These are phyloP conservation scores for Noctua pronuba DNA, from an alignment of 2,888 invertebrate species.

Conservation along the genomic window DNA sequence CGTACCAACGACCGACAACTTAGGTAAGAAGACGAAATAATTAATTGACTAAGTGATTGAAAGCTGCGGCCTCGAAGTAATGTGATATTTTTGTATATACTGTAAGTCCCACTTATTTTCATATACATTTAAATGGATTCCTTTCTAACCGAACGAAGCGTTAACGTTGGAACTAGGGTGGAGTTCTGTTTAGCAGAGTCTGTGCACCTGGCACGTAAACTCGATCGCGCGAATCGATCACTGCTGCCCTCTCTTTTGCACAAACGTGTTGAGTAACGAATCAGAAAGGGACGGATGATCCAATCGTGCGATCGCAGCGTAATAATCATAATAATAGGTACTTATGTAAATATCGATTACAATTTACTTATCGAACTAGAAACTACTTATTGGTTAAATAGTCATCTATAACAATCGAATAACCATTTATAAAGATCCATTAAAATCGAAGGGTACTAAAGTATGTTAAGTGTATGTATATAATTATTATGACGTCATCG, in stretches of 20 bases:
- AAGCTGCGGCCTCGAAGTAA: constrained; percentile 91
- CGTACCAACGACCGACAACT: constrained; percentile 82
- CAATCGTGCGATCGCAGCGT: constrained; percentile 60
- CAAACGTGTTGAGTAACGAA: constrained; percentile 50
- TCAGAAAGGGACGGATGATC: constrained; percentile 59
- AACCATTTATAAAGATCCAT: constrained; percentile 86
- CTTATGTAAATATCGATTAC: constrained; percentile 88
- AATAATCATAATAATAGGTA: constrained; percentile 80
- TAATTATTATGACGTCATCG: constrained; percentile 84
- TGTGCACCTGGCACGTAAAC: constrained; percentile 69
- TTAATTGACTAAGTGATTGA: constrained; percentile 88
- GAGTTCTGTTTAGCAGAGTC: constrained; percentile 76
- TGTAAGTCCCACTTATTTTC: constrained; percentile 91
- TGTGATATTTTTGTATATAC: constrained; percentile 91
- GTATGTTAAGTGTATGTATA: constrained; percentile 87
- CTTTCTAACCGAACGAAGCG: constrained; percentile 86
- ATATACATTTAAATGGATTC: constrained; percentile 90
- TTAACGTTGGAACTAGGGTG: constrained; percentile 81
- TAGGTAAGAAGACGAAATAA: constrained; percentile 88
- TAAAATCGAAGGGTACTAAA: constrained; percentile 90
- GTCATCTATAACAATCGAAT: constrained; percentile 86
- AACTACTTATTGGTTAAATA: constrained; percentile 81
- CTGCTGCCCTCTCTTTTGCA: constrained; percentile 55
- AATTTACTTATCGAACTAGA: constrained; percentile 80
- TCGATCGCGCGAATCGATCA: constrained; percentile 68